Percentiles rank a stretch among this genome's conserved stretches.
Conservation (phyloP, 2,888 invertebrate genomes). For the Papilio demoleus region DNA sequence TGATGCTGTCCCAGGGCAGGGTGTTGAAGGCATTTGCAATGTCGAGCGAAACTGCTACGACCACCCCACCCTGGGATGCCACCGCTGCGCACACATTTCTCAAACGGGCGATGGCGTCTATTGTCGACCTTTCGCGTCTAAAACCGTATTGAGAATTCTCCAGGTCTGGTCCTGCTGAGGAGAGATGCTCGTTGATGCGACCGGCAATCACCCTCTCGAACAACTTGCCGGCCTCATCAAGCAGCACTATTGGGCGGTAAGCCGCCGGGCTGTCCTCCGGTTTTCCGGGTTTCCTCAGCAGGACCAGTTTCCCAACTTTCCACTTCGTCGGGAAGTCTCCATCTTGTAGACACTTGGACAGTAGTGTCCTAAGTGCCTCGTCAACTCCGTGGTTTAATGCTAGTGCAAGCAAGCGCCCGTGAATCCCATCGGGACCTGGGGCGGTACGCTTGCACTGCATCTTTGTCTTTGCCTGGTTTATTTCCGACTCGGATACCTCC, state of each 20-base stretch:
- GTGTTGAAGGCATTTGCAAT: neutral
- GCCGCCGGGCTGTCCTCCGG: neutral
- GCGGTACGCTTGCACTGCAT: constrained; percentile 8
- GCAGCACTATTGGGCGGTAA: neutral
- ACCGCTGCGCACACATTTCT: neutral
- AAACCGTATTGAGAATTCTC: neutral
- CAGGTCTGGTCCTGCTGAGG: too few relatives aligned
- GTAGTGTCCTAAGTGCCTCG: neutral
- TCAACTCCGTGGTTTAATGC: neutral
- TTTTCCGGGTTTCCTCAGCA: constrained; percentile 10
- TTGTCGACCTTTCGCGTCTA: neutral
- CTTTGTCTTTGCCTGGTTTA: neutral
- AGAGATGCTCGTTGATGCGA: neutral
- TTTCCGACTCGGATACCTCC: constrained; percentile 1
- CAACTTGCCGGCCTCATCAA: neutral
- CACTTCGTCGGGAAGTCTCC: neutral
- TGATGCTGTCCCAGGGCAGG: constrained; percentile 9
- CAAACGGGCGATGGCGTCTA: neutral
- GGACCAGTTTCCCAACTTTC: constrained; percentile 3
- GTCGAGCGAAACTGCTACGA: neutral
- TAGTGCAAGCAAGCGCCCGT: neutral
- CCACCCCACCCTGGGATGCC: neutral
- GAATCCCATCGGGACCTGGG: neutral
- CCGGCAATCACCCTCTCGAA: neutral
- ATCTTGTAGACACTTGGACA: neutral